phyloP scores from a whole-genome alignment of 2,113 vertebrate genomes.

The Ciconia boyciana region DNA sequence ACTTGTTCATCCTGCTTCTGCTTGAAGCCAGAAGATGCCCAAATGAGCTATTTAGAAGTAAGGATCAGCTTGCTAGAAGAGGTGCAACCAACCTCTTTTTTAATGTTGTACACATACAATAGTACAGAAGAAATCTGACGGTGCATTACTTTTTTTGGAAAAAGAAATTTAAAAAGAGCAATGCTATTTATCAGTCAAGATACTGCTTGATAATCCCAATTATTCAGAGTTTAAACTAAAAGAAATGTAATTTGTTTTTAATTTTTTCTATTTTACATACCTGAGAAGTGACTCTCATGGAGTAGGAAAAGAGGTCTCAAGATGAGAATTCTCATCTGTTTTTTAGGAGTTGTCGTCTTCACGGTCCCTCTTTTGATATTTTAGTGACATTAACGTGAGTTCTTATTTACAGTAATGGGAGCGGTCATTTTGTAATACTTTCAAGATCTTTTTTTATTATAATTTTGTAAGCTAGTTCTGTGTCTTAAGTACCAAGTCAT shows the following conservation, averaged over 20 bases:
- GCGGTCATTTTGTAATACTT: not conserved
- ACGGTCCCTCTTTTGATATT: not conserved
- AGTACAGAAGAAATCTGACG: not conserved
- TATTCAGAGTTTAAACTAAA: not conserved
- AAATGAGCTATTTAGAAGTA: not conserved
- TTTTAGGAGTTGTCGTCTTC: not conserved
- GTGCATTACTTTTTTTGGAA: not conserved
- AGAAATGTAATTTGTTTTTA: not conserved
- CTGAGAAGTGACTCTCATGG: not conserved
- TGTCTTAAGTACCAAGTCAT: not conserved
- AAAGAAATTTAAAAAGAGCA: not conserved
- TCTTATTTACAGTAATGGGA: not conserved
- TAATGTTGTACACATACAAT: too few relatives aligned
- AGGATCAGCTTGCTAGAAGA: not conserved
- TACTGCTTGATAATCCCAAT: not conserved
- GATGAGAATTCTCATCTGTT: not conserved
- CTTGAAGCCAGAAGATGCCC: not conserved
- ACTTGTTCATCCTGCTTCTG: not conserved
- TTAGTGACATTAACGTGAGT: not conserved
- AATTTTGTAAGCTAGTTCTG: not conserved
- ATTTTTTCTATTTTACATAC: not conserved
- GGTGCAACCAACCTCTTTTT: not conserved
- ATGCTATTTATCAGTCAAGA: not conserved
- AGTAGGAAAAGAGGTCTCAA: not conserved
- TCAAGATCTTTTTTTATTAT: not conserved